These are phyloP conservation scores for Aldabrachelys gigantea DNA, from an alignment of 2,113 vertebrate genomes.

Conservation along the genomic window DNA sequence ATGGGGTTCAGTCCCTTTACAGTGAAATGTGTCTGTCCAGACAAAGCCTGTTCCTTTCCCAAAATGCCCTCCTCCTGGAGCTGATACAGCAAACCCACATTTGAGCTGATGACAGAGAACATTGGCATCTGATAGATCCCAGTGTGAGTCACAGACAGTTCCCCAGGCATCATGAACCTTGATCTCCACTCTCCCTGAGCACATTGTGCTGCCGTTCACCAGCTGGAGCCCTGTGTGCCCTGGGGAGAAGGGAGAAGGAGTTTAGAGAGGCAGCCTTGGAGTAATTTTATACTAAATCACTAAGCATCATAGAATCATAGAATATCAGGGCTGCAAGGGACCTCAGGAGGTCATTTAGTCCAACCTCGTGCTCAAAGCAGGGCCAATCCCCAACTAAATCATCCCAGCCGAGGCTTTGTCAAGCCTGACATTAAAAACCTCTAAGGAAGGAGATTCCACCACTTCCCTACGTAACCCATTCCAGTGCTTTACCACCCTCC, in stretches of 20 bases:
- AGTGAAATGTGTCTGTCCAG: constrained; percentile 60
- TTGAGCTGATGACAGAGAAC: constrained; percentile 62
- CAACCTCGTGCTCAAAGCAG: too few relatives aligned
- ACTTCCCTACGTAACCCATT: too few relatives aligned
- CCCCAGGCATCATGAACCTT: constrained; percentile 40
- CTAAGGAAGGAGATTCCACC: too few relatives aligned
- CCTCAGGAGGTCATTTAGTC: too few relatives aligned
- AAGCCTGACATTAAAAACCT: too few relatives aligned
- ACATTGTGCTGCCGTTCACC: too few relatives aligned
- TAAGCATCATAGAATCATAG: background rate
- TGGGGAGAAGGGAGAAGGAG: background rate
- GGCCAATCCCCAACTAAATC: too few relatives aligned
- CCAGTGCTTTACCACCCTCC: too few relatives aligned
- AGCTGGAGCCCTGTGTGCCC: too few relatives aligned
- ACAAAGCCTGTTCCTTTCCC: background rate
- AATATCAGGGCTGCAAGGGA: too few relatives aligned
- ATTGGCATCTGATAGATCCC: constrained; percentile 45
- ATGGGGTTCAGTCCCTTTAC: constrained; percentile 36
- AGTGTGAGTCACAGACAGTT: constrained; percentile 52
- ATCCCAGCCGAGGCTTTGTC: too few relatives aligned
- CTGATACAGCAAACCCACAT: constrained; percentile 50
- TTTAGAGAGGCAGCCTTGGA: accelerated
- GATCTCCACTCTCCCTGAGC: too few relatives aligned
- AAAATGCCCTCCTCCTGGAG: constrained; percentile 18
- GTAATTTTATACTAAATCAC: background rate